These are phyloP conservation scores for Corythornis leucogaster DNA, from an alignment of 2,797 vertebrate species.

Conservation along the genomic window DNA sequence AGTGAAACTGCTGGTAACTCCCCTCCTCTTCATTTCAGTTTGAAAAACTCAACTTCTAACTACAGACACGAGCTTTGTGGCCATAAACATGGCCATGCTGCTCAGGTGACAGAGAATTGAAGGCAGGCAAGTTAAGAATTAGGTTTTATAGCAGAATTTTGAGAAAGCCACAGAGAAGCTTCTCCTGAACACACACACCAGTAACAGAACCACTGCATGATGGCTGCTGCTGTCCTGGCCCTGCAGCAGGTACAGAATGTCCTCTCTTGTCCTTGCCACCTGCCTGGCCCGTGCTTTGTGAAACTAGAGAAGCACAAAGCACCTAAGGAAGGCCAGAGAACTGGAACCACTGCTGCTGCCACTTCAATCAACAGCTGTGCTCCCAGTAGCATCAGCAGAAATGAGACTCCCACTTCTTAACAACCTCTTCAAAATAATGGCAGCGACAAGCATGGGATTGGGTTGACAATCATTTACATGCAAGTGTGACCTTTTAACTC, in stretches of 20 bases:
- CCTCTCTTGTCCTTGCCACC: neutral
- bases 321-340: neutral
- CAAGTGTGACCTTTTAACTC: constrained; percentile 60
- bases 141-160: neutral
- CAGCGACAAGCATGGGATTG: neutral
- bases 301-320: neutral
- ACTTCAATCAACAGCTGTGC: neutral
- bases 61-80: too few species aligned
- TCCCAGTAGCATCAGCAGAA: neutral
- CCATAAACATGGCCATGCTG: neutral
- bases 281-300: neutral
- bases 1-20: neutral
- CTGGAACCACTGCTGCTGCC: neutral
- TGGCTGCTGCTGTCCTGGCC: accelerated
- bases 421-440: constrained; percentile 3
- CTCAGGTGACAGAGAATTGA: neutral
- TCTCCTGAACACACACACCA: neutral
- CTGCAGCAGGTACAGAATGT: neutral
- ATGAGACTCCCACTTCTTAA: neutral
- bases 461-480: constrained; percentile 61
- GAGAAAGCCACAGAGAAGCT: neutral
- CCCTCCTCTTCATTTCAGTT: neutral
- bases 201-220: accelerated
- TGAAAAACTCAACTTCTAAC: too few species aligned
- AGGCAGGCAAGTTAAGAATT: neutral